Percentiles rank a stretch among this genome's conserved stretches.
These are phyloP conservation scores for Aradophagus sp. DNA, from an alignment of 1,140 invertebrate genomes.

Conservation along the genomic window DNA sequence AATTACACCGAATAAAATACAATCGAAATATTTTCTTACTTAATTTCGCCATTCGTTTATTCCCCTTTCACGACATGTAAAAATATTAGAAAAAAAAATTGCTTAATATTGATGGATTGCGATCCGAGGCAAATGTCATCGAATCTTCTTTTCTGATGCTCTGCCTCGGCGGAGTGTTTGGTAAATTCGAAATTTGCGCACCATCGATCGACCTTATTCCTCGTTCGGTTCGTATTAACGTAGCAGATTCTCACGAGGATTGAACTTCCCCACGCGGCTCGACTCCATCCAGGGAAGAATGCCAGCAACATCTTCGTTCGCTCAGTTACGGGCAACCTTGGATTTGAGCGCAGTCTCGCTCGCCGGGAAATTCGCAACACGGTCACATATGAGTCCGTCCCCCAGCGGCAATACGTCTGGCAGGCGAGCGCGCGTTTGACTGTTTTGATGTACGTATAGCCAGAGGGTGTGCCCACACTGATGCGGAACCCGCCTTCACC, in stretches of 20 bases:
- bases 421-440: constrained; percentile 39
- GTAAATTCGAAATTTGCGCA: constrained; percentile 34
- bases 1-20: no score
- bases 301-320: constrained; percentile 14
- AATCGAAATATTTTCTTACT: no score
- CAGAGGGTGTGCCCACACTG: constrained; percentile 56
- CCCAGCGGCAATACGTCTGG: constrained; percentile 21
- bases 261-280: constrained; percentile 44
- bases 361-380: constrained; percentile 46
- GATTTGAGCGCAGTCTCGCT: constrained; percentile 28
- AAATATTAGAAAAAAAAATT: no score
- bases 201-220: constrained; percentile 41
- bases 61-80: no score
- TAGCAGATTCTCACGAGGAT: constrained; percentile 68
- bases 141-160: no score
- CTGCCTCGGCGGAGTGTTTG: no score
- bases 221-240: no score
- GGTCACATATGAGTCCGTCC: constrained; percentile 46
- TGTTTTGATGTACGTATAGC: constrained; percentile 51
- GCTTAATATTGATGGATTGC: no score
- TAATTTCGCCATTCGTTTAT: no score
- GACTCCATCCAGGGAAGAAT: constrained; percentile 35
- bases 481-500: constrained; percentile 60
- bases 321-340: constrained; percentile 7
- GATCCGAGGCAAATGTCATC: no score